These are phyloP conservation scores for Onchidella celtica DNA, from an alignment of 2,888 invertebrate genomes.

Conservation along the genomic window DNA sequence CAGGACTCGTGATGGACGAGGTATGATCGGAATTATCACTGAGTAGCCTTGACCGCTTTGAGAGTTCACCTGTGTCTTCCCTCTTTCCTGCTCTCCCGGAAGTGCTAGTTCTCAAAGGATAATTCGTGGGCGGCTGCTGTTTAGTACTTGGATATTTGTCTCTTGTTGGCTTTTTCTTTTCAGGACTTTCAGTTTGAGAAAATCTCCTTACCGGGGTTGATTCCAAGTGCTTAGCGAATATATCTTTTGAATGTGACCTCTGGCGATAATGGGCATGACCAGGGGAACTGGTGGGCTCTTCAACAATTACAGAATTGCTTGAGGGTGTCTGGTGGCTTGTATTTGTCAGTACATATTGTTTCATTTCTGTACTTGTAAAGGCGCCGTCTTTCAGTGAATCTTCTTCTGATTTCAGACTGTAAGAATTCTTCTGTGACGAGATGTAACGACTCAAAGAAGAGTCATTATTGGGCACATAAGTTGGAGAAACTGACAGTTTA, in stretches of 20 bases:
- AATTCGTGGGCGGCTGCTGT: neutral
- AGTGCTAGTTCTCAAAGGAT: neutral
- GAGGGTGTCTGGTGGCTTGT: neutral
- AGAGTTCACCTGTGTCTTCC: neutral
- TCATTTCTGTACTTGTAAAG: neutral
- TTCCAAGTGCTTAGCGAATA: constrained; percentile 46
- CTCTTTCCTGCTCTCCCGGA: neutral
- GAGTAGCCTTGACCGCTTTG: constrained; percentile 26
- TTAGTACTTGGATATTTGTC: neutral
- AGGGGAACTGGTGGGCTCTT: neutral
- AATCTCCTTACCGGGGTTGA: constrained; percentile 2
- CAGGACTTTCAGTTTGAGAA: neutral
- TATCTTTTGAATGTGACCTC: constrained; percentile 46
- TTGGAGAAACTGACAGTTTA: neutral
- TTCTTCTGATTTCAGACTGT: neutral
- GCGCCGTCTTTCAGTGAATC: neutral
- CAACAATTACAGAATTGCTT: neutral
- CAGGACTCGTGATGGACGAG: neutral
- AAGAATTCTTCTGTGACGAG: neutral
- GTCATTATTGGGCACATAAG: neutral
- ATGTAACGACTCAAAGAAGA: too few species aligned
- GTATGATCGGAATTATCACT: constrained; percentile 37
- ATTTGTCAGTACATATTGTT: neutral
- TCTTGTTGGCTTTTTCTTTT: neutral
- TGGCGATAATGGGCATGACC: neutral